Evolutionary conservation across 2,113 vertebrate genomes (phyloP).

Genomic region (Equus przewalskii): DNA sequence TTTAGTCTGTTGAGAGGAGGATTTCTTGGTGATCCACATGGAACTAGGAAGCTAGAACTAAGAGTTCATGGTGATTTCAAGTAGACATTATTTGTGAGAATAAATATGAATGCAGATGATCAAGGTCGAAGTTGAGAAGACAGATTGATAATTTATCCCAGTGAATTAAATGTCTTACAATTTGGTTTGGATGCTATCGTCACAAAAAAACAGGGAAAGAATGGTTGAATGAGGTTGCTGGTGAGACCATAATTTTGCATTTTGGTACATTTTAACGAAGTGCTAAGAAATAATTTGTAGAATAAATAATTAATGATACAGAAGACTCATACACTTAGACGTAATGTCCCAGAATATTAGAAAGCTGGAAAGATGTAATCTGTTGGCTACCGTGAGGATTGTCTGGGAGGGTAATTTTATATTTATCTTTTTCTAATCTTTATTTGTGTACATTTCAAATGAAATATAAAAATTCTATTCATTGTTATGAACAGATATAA

Average conservation of each 20-base stretch:
- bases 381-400: not conserved
- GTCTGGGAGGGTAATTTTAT: not conserved
- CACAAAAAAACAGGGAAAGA: not conserved
- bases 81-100: not conserved
- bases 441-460: not conserved
- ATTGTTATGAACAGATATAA: not conserved
- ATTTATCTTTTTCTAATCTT: conserved; percentile 22
- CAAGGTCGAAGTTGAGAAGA: not conserved
- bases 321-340: not conserved
- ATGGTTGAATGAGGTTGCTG: not conserved
- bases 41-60: not conserved
- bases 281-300: not conserved
- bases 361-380: not conserved
- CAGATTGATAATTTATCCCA: not conserved
- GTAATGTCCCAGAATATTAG: not conserved
- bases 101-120: not conserved
- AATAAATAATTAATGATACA: not conserved
- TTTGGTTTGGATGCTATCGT: not conserved
- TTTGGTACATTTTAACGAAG: not conserved
- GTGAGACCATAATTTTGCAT: not conserved
- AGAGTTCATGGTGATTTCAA: not conserved
- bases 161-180: not conserved
- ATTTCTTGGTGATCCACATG: not conserved
- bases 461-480: not conserved
- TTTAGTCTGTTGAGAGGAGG: not conserved